A percentile compares a stretch with the other conserved stretches of the same genome.
Conservation (phyloP, 2,888 invertebrate species). For the Rhagophthalmus giganteus region DNA sequence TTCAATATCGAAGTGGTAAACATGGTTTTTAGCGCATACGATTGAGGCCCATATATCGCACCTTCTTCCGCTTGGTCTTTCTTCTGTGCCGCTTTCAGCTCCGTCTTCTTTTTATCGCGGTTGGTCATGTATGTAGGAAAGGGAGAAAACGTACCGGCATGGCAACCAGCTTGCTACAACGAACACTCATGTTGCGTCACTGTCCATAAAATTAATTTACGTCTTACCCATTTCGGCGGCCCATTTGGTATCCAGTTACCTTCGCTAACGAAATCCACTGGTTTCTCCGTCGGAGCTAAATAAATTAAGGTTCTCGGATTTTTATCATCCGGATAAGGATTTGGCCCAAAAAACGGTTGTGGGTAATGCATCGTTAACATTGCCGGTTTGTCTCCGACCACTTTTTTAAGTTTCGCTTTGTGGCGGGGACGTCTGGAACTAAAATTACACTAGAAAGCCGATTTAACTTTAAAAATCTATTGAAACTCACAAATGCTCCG, state of each 20-base stretch:
- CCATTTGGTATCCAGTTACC: conserved; percentile 46
- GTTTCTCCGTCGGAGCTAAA: conserved; percentile 29
- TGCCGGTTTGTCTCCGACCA: conserved; percentile 40
- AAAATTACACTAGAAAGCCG: neutral
- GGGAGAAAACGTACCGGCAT: conserved; percentile 52
- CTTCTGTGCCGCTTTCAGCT: conserved; percentile 8
- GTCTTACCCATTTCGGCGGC: conserved; percentile 47
- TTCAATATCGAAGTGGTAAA: conserved; percentile 28
- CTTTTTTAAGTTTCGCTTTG: conserved; percentile 41
- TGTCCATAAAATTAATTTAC: neutral
- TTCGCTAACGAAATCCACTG: conserved; percentile 16
- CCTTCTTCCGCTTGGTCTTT: conserved; percentile 1
- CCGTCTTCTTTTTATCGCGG: conserved; percentile 12
- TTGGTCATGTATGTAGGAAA: conserved; percentile 46
- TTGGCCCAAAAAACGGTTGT: conserved; percentile 51
- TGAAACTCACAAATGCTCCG: conserved; percentile 45
- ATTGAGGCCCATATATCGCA: conserved; percentile 29
- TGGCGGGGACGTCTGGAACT: conserved; percentile 41
- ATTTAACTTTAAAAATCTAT: too few relatives aligned
- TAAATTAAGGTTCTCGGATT: conserved; percentile 38
- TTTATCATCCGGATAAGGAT: conserved; percentile 51
- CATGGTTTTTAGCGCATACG: conserved; percentile 31
- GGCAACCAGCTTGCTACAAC: conserved; percentile 47
- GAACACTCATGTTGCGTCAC: neutral
- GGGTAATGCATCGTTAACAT: conserved; percentile 43